Evolutionary conservation across 2,888 invertebrate species (phyloP).

Genomic region (Drosophila lutescens): DNA sequence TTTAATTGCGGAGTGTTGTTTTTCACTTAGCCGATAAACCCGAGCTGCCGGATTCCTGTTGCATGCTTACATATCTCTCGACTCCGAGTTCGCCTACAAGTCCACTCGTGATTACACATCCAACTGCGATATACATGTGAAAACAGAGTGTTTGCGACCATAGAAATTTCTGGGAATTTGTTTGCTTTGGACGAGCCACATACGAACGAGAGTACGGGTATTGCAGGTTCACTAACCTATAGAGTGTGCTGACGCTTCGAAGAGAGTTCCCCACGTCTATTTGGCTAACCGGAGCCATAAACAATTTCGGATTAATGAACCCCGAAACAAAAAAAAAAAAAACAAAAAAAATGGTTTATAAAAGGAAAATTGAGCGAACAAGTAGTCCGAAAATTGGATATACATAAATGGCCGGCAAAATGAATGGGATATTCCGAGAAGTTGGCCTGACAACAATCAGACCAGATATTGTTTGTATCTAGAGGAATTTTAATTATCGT

Average conservation of each 20-base stretch:
- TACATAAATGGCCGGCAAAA: conserved; percentile 27
- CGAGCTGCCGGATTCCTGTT: conserved; percentile 26
- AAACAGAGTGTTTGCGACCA: conserved; percentile 13
- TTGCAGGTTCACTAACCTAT: conserved; percentile 39
- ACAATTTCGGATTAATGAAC: conserved; percentile 41
- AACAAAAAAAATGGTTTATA: conserved; percentile 18
- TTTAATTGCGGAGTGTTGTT: conserved; percentile 24
- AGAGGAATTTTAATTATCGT: conserved; percentile 40
- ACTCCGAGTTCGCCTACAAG: conserved; percentile 1
- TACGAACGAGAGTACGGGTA: conserved; percentile 7
- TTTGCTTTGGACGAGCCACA: conserved; percentile 20
- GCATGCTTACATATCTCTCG: conserved; percentile 7
- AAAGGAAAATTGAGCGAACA: conserved; percentile 23
- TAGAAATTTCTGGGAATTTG: conserved; percentile 36
- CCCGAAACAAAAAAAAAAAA: conserved; percentile 4
- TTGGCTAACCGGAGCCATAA: conserved; percentile 33
- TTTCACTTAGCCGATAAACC: conserved; percentile 33
- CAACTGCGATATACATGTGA: not conserved
- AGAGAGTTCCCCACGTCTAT: conserved; percentile 27
- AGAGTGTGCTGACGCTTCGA: conserved; percentile 14
- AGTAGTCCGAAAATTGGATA: conserved; percentile 27
- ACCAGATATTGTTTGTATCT: conserved; percentile 33
- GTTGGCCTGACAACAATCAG: conserved; percentile 37
- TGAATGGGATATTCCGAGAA: conserved; percentile 33
- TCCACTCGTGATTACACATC: conserved; percentile 10